A percentile compares a stretch with the other conserved stretches of the same genome.
phyloP scores from a whole-genome alignment of 1,140 invertebrate species.

The Magallana gigas region DNA sequence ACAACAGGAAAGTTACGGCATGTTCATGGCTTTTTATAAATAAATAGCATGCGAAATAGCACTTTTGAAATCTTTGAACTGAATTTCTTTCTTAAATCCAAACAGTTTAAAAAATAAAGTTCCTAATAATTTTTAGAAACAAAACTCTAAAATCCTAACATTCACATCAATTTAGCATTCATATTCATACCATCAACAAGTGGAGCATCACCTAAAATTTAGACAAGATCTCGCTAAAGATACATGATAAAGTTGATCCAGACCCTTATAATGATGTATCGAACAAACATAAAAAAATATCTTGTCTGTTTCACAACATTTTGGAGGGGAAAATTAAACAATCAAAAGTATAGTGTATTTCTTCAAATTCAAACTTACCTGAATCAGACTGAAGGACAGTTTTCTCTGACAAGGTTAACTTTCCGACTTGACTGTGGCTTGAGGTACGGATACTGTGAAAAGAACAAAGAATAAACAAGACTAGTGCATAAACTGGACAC shows the following conservation, averaged over 20 bases:
- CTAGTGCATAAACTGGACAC: no score
- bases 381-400: slow-evolving; percentile 75
- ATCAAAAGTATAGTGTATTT: background rate
- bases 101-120: background rate
- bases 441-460: slow-evolving; percentile 79
- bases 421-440: slow-evolving; percentile 80
- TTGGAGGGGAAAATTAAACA: no score
- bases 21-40: background rate
- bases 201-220: slow-evolving; percentile 26
- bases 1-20: background rate
- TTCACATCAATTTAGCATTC: background rate
- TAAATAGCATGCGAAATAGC: background rate
- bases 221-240: slow-evolving; percentile 1
- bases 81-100: background rate
- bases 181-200: slow-evolving; percentile 34
- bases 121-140: background rate
- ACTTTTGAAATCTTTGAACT: background rate
- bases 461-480: no score
- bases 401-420: slow-evolving; percentile 79
- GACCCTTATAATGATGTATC: no score
- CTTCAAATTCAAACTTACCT: slow-evolving; percentile 59
- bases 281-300: no score
- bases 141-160: background rate
- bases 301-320: no score
- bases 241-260: background rate